Base-by-base conservation (phyloP, 2,888 invertebrate genomes). In the Heliconius aoede region DNA sequence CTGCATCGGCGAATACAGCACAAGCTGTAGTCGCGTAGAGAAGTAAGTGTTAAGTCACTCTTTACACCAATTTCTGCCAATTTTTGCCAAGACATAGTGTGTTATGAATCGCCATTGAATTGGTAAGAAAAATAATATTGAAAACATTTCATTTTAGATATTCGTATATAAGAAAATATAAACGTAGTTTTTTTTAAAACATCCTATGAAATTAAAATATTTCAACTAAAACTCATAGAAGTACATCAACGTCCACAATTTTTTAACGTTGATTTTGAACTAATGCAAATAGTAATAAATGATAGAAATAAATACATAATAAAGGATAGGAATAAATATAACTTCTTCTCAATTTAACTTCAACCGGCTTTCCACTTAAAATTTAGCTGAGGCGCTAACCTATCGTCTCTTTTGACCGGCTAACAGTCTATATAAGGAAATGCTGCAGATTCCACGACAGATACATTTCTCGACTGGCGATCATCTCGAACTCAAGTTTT, bases 351-450 rank as follows among this genome's bases (percentile, higher is more conserved):
- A n/a, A n/a, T n/a, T n/a, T 36, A 65, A 65, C 11, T 40, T 36
- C 26, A 61, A 75, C 55, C 51, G 36, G 71, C 21, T 55, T 58
- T 30, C 73, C 64, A 11, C 24, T 46, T 58, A 62, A 77, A 46
- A 74, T 64, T 64, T 40, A 81, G 79, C 79, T 80, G 82, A 85
- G 85, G 83, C 84, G 83, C 84, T 85, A 85, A 83, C 83, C 82
- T 79, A 79, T 77, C 78, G 84, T 79, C 84, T 78, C 76, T 76
- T 83, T 83, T 81, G 85, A 82, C 85, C 84, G 83, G 82, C 84
- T 85, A 86, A 84, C 79, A 65, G 67, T 71, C 88, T 85, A 82
- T 86, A 89, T 86, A 89, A 82, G 89, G 89, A 28, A 24, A 76
- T 77, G 80, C 74, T 80, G 81, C 75, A 82, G 85, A 89, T 89